Conservation (phyloP, 2,113 vertebrate genomes). For the Erythrocebus patas region DNA sequence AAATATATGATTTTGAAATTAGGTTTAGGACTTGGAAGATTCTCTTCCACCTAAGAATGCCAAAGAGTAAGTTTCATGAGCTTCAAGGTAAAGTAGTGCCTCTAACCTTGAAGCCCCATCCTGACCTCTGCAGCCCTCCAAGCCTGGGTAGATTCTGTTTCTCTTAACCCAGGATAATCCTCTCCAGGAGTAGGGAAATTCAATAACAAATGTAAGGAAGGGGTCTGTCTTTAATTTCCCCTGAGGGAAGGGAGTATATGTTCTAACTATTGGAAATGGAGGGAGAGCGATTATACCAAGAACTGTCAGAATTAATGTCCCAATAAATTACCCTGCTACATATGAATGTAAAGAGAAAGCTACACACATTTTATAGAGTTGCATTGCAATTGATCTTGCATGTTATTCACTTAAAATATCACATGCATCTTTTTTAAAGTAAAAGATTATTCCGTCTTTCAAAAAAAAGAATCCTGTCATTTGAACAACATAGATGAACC, state of each 20-base stretch:
- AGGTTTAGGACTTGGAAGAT: neutral
- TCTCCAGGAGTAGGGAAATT: neutral
- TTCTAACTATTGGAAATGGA: neutral
- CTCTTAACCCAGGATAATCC: neutral
- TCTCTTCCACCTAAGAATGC: neutral
- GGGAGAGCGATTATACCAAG: neutral
- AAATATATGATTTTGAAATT: neutral
- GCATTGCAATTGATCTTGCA: neutral
- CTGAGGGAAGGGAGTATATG: neutral
- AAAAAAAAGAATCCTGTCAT: neutral
- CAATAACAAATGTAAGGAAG: neutral
- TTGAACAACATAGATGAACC: accelerated
- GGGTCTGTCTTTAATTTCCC: neutral
- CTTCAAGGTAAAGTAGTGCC: neutral
- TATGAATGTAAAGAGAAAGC: neutral
- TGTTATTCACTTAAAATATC: neutral
- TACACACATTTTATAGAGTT: neutral
- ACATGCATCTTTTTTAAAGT: neutral
- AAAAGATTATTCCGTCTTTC: neutral
- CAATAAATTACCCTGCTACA: neutral
- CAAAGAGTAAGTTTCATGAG: neutral
- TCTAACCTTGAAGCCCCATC: neutral
- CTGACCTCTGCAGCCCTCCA: neutral
- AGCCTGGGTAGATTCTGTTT: neutral
- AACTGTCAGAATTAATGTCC: neutral